Evolutionary conservation across 2,113 vertebrate species (phyloP).

Genomic region (Elachura formosa): DNA sequence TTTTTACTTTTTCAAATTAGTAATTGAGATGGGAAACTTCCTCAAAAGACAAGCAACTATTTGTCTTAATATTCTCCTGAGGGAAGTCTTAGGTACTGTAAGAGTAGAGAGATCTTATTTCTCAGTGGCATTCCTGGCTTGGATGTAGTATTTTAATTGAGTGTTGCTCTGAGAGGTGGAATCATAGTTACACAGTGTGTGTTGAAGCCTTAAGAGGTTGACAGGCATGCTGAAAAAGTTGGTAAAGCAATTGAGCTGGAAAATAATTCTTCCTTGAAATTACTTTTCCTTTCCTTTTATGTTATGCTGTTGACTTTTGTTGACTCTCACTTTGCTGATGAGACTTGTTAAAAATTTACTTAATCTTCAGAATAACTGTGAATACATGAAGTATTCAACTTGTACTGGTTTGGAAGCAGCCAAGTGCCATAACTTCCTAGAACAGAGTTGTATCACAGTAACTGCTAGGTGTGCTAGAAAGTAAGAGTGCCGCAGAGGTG

Average conservation of each 20-base stretch:
- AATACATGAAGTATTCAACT: not conserved
- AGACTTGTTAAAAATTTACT: not conserved
- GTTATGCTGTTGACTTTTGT: not conserved
- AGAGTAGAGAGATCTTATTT: not conserved
- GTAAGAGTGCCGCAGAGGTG: not conserved
- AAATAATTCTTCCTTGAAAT: not conserved
- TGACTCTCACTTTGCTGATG: not conserved
- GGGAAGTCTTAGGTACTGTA: not conserved
- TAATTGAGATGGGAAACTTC: not conserved
- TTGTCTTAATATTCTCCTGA: not conserved
- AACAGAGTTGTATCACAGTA: not conserved
- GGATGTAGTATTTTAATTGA: not conserved
- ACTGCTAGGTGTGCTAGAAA: not conserved
- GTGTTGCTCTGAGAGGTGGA: not conserved
- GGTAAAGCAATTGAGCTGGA: not conserved
- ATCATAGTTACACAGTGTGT: not conserved
- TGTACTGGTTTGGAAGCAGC: not conserved
- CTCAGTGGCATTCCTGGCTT: not conserved
- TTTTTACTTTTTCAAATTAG: not conserved
- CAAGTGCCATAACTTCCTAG: not conserved
- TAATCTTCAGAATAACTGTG: not conserved
- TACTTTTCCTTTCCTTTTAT: not conserved
- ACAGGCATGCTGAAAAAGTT: not conserved
- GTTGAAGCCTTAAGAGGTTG: not conserved
- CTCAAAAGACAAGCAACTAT: not conserved